phyloP scores from a whole-genome alignment of 2,888 invertebrate species.

The Leucania comma region DNA sequence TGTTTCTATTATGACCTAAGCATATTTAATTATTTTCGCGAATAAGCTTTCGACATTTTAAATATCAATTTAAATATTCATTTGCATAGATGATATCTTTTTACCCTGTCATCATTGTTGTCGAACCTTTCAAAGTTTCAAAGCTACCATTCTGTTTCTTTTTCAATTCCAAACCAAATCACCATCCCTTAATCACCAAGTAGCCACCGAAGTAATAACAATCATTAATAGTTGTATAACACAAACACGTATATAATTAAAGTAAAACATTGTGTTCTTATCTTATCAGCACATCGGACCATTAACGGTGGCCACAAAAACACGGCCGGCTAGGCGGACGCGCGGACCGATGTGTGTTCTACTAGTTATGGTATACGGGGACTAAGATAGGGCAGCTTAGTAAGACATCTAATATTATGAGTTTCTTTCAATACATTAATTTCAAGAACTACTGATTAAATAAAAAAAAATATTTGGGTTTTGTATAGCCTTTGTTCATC shows the following conservation, averaged over 20 bases:
- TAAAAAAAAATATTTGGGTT: too few relatives aligned
- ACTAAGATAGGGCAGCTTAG: slow-evolving; percentile 32
- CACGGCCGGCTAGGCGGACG: slow-evolving; percentile 76
- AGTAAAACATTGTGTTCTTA: slow-evolving; percentile 87
- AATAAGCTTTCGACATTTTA: neutral
- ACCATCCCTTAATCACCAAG: slow-evolving; percentile 62
- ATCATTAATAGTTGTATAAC: slow-evolving; percentile 75
- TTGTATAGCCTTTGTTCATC: too few relatives aligned
- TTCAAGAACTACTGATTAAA: too few relatives aligned
- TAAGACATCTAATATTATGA: neutral
- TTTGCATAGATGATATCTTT: slow-evolving; percentile 2
- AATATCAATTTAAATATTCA: neutral
- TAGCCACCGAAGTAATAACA: slow-evolving; percentile 71
- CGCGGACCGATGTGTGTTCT: slow-evolving; percentile 77
- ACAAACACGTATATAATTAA: slow-evolving; percentile 85
- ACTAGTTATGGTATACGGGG: slow-evolving; percentile 72
- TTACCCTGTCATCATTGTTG: neutral
- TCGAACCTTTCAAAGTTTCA: slow-evolving; percentile 1
- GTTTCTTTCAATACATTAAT: too few relatives aligned
- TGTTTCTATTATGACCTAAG: neutral
- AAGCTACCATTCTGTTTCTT: slow-evolving; percentile 2
- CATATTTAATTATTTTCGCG: neutral
- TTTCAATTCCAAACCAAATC: slow-evolving; percentile 34
- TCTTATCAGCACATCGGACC: slow-evolving; percentile 87
- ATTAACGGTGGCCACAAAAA: slow-evolving; percentile 86